Percentiles rank a stretch among this genome's conserved stretches.
Evolutionary conservation across 2,888 invertebrate species (phyloP).

Genomic region (Stenurella melanura): DNA sequence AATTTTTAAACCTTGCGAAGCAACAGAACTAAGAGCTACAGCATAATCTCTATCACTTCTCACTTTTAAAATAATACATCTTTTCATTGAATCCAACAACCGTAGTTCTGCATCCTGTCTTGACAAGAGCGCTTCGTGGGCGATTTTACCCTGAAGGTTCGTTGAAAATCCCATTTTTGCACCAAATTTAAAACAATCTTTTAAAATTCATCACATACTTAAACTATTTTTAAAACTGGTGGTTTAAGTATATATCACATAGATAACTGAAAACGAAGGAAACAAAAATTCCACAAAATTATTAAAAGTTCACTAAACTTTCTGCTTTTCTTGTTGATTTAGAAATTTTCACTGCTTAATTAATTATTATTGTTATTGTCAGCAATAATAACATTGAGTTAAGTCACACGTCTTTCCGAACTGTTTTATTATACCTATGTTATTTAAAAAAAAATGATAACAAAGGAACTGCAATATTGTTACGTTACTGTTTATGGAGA

Average conservation of each 20-base stretch:
- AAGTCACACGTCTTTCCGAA: conserved; percentile 8
- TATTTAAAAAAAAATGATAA: conserved; percentile 26
- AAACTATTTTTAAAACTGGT: conserved; percentile 9
- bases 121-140: conserved; percentile 92
- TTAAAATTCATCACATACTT: conserved; percentile 31
- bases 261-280: neutral
- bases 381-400: conserved; percentile 12
- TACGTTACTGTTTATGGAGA: conserved; percentile 34
- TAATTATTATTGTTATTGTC: conserved; percentile 22
- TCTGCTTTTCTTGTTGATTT: neutral
- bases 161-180: conserved; percentile 87
- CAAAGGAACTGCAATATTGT: conserved; percentile 40
- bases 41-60: conserved; percentile 96
- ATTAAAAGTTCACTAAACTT: conserved; percentile 39
- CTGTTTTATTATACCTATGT: neutral
- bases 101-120: conserved; percentile 95
- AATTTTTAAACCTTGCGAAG: conserved; percentile 88
- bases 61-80: conserved; percentile 89
- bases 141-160: conserved; percentile 89
- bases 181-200: neutral
- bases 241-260: neutral
- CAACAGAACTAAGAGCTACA: conserved; percentile 86
- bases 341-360: neutral
- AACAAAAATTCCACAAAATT: conserved; percentile 13
- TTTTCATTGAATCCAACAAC: conserved; percentile 92